phyloP scores from a whole-genome alignment of 2,797 vertebrate genomes.

The Eulemur albifrons region DNA sequence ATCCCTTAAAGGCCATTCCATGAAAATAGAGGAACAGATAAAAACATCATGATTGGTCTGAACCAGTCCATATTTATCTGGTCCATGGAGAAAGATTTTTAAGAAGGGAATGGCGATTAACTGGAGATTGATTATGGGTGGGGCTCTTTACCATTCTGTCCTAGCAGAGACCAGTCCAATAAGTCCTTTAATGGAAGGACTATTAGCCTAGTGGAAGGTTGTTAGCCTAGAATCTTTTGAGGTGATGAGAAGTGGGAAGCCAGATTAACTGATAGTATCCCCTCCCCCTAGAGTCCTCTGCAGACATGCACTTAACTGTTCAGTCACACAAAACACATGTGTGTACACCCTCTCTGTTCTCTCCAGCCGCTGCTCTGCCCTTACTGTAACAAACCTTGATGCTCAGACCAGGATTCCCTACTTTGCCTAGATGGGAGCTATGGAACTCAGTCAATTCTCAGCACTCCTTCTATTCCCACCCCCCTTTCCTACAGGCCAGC shows the following conservation, averaged over 20 bases:
- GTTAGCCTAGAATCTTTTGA: constrained; percentile 21
- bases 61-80: constrained; percentile 19
- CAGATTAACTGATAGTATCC: not conserved
- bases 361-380: not conserved
- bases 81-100: not conserved
- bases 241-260: not conserved
- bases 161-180: not conserved
- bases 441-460: not conserved
- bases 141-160: not conserved
- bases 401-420: not conserved
- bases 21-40: not conserved
- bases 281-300: not conserved
- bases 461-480: not conserved
- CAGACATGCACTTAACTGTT: not conserved
- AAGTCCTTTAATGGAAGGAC: not conserved
- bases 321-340: not conserved
- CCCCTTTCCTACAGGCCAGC: not conserved
- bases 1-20: not conserved
- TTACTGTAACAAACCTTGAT: not conserved
- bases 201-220: not conserved
- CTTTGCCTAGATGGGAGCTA: not conserved
- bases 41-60: not conserved
- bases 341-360: not conserved
- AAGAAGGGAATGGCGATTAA: constrained; percentile 20
- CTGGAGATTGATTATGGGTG: not conserved